Evolutionary conservation across 1,140 invertebrate genomes (phyloP), one percentile per base, ranked within the genome.

Genomic region (Drosophila sucinea): DNA sequence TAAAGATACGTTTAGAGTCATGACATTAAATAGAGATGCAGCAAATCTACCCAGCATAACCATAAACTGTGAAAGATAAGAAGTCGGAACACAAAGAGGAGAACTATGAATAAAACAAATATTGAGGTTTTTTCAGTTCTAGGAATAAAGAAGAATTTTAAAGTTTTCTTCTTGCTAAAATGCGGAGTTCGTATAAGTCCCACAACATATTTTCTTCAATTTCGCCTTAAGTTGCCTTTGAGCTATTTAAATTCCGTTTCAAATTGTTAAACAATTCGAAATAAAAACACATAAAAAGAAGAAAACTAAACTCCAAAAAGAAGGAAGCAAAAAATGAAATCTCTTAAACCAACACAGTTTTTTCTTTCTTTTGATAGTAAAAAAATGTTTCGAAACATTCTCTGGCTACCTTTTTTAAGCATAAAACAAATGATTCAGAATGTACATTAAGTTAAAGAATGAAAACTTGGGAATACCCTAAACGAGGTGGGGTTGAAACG

Each of bases 341-440:
- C 25, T 25, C 6, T 51, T 27, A 51, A 51, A 51, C 23, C 44
- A 51, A 51, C 23, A 51, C 23, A 51, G 23, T 4, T 51, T 25
- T 25, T 25, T 51, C 7, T 51, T 51, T 51, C 4, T 56, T 30
- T 58, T 25, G 1, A 58, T 58, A 17, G 30, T 17, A 23, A 35
- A 7, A 17, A 35, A 58, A 58, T 58, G 32, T 58, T 58, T 58
- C n/a, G 10, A 17, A 58, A 58, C 32, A 58, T 58, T 58, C 56
- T 25, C 25, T 2, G 17, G 56, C 56, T 35, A 58, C 56, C 30
- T 57, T 35, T 57, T 58, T 58, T 58, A 35, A 35, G 56, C 56
- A 58, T 35, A 35, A 35, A 51, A 51, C 44, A 8, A 47, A 47
- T 47, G 44, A 47, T 8, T 25, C 25, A 27, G 25, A 27, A 27